Conservation (phyloP, 2,888 invertebrate genomes). For the Meiosimyza decipiens region DNA sequence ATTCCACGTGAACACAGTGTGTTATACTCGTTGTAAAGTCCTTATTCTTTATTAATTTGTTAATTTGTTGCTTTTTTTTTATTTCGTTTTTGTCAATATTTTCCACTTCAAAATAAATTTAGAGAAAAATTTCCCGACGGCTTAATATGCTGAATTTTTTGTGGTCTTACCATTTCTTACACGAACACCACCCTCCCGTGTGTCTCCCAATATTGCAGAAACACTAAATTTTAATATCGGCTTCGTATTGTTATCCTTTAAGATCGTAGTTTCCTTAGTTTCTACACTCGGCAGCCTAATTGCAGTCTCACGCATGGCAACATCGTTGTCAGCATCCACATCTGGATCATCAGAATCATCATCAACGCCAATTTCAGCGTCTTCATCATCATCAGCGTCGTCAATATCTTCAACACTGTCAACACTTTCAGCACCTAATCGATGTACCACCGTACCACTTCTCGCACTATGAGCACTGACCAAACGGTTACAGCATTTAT, state of each 20-base stretch:
- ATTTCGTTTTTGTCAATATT: no score
- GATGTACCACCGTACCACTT: slow-evolving; percentile 36
- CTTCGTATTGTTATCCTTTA: slow-evolving; percentile 70
- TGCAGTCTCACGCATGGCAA: slow-evolving; percentile 39
- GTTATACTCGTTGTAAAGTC: no score
- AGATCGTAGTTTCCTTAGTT: slow-evolving; percentile 55
- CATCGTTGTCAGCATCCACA: slow-evolving; percentile 48
- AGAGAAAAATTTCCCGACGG: background rate
- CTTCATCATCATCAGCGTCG: slow-evolving; percentile 37
- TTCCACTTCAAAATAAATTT: background rate
- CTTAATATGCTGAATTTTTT: background rate
- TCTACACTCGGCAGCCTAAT: slow-evolving; percentile 58
- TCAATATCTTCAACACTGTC: slow-evolving; percentile 50
- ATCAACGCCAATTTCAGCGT: slow-evolving; percentile 54
- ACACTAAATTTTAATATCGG: slow-evolving; percentile 92
- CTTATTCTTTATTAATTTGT: no score
- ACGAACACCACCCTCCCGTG: slow-evolving; percentile 66
- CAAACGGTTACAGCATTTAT: slow-evolving; percentile 54
- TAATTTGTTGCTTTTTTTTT: no score
- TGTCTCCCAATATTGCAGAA: slow-evolving; percentile 84
- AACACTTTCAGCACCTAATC: slow-evolving; percentile 52
- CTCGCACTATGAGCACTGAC: slow-evolving; percentile 45
- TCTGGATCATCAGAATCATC: slow-evolving; percentile 51
- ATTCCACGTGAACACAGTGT: no score
- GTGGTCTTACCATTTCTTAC: slow-evolving; percentile 66